Evolutionary conservation across 2,113 vertebrate genomes (phyloP), one percentile per base, ranked within the genome.

Genomic region (Xyrauchen texanus): DNA sequence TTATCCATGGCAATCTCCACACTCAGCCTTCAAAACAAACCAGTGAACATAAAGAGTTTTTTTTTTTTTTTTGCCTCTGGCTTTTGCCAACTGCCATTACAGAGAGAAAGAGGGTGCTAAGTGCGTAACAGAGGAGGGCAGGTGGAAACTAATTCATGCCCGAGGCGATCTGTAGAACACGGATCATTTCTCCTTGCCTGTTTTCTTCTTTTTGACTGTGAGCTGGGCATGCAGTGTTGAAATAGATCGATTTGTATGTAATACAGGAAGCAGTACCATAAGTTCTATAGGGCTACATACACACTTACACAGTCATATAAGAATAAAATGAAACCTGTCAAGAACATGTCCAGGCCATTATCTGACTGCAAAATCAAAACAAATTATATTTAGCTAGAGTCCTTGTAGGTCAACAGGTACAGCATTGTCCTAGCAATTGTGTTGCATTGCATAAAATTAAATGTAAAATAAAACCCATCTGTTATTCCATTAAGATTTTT

Each of bases 101-200:
- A 51, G 77, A 75, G 71, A 85, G 82, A 83, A 78, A 77, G 73
- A 85, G 76, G 78, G 76, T 69, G 77, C 80, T 88, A 86, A 85
- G 77, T 83, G 85, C 66, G 75, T 73, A 81, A 85, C 82, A 85
- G 80, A 73, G 77, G 76, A 83, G 71, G 80, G 82, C 83, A 85
- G 82, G 78, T 77, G 80, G 78, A 86, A 84, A 80, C 77, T 85
- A 86, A 86, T 88, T 86, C 82, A 84, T 77, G 85, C 85, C 83
- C 52, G 16, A 61, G 83, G 85, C 70, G 12, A 83, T 73, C 72
- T 16, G 62, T 44, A 85, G 63, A 85, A 81, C 82, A 85, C 70
- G 3, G 21, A 34, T 34, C 21, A 64, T 85, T 79, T 74, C 73
- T 81, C 58, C 76, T 81, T 8, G 78, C 81, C 64, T 77, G 74